Percentiles rank a stretch among this genome's conserved stretches.
These are phyloP conservation scores for Mystacides longicornis DNA, from an alignment of 2,888 invertebrate species.

Conservation along the genomic window DNA sequence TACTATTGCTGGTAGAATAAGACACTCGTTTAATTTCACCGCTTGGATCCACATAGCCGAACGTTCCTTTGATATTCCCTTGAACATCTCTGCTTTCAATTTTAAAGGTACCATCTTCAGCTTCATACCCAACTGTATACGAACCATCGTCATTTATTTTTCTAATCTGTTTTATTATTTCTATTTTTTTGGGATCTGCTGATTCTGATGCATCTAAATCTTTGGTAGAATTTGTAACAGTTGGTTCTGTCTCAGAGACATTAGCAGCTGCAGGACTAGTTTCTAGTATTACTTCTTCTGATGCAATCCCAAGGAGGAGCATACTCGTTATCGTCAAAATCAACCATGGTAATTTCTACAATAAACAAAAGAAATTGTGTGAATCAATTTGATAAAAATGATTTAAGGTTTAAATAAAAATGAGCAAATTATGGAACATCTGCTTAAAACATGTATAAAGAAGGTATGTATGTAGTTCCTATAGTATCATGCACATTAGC, in stretches of 20 bases:
- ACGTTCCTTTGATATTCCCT: conserved; percentile 76
- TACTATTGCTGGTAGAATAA: conserved; percentile 52
- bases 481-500: too few relatives aligned
- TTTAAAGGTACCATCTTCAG: conserved; percentile 79
- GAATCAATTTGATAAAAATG: too few relatives aligned
- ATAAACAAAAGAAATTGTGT: conserved; percentile 20
- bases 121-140: conserved; percentile 79
- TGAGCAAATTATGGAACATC: too few relatives aligned
- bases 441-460: too few relatives aligned
- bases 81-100: conserved; percentile 73
- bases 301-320: conserved; percentile 17
- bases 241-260: conserved; percentile 26
- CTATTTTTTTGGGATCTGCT: conserved; percentile 60
- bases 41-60: conserved; percentile 70
- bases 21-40: conserved; percentile 75
- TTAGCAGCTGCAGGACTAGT: conserved; percentile 18
- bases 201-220: conserved; percentile 57
- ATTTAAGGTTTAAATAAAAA: too few relatives aligned
- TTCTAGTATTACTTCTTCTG: conserved; percentile 24
- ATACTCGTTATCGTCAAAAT: conserved; percentile 27
- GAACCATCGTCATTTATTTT: conserved; percentile 76
- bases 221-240: conserved; percentile 36
- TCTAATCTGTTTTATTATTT: conserved; percentile 75
- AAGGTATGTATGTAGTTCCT: too few relatives aligned
- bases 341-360: conserved; percentile 29